Conservation (phyloP, 2,888 invertebrate genomes). For the Apotomis turbidana region DNA sequence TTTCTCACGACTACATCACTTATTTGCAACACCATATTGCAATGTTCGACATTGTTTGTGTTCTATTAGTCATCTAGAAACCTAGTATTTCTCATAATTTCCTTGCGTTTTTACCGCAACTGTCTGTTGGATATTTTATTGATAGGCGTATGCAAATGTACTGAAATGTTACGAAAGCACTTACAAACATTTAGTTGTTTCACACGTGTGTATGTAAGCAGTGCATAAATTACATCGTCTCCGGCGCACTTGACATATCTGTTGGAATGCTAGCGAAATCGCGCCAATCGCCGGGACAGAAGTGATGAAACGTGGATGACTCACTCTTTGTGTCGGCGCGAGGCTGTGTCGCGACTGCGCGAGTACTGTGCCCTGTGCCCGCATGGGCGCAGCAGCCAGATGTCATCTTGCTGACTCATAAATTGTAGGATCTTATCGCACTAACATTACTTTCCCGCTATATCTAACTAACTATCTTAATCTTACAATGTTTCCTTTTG, state of each 20-base stretch:
- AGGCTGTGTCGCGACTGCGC: conserved; percentile 1
- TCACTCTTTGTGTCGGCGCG: conserved; percentile 61
- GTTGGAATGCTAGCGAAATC: conserved; percentile 41
- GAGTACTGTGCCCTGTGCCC: conserved; percentile 36
- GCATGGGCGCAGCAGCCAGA: conserved; percentile 65
- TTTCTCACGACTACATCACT: conserved; percentile 75
- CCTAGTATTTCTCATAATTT: conserved; percentile 66
- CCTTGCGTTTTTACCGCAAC: conserved; percentile 56
- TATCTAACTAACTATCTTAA: conserved; percentile 50
- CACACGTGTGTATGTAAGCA: conserved; percentile 24
- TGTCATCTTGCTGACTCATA: conserved; percentile 74
- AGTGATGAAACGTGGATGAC: conserved; percentile 71
- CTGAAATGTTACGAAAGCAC: conserved; percentile 56
- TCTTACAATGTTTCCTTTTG: conserved; percentile 51
- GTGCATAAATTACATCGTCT: conserved; percentile 52
- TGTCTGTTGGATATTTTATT: conserved; percentile 54
- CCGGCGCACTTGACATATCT: conserved; percentile 37
- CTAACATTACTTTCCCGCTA: conserved; percentile 57
- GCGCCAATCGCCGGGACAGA: conserved; percentile 53
- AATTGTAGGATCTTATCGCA: conserved; percentile 60
- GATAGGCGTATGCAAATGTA: conserved; percentile 64
- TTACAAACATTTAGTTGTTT: conserved; percentile 51
- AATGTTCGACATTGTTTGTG: conserved; percentile 63
- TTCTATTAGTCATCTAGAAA: conserved; percentile 57
- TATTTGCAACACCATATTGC: conserved; percentile 59